Evolutionary conservation across 1,140 invertebrate genomes (phyloP), one percentile per base, ranked within the genome.

Genomic region (Pseudomyrmex flavicornis): DNA sequence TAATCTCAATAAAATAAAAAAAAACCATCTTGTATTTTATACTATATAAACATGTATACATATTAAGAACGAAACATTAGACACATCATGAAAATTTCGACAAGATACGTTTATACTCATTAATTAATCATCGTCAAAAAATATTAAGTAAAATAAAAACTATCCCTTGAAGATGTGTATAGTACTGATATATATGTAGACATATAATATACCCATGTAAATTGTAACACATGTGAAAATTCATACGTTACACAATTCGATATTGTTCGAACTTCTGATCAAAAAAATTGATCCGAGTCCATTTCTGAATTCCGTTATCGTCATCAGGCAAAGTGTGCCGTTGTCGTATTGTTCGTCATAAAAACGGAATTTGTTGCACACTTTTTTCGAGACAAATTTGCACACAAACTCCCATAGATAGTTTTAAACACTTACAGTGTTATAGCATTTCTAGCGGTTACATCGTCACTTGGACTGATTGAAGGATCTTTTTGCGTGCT

Each of bases 401-500:
- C 56, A 46, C 10, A 10, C 15, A 20, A 20, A 46, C 46, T n/a
- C 10, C 63, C 35, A 35, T 26, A 20, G 50, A 66, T 46, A 52
- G 35, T 35, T 35, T 26, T 66, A 17, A n/a, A 9, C 35, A 68
- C 12, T 2, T 44, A 26, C n/a, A 13, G n/a, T 9, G n/a, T 76
- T 44, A 66, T 72, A 17, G 63, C 20, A 65, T 44, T 50, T 35
- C 87, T 88, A 83, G 7, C 54, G 10, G 68, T 12, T 68, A 77
- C 50, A 12, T 69, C 58, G 73, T 88, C 83, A 88, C 84, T 88
- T 85, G 73, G 2, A 2, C n/a, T 83, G 86, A 70, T 79, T 63
- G n/a, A 52, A 88, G 15, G 59, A 74, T 26, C 69, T 74, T 46
- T 63, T 82, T 12, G 52, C 9, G 7, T 59, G 44, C 10, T 13